phyloP scores from a whole-genome alignment of 1,140 invertebrate species.

The Camponotus vicinus region DNA sequence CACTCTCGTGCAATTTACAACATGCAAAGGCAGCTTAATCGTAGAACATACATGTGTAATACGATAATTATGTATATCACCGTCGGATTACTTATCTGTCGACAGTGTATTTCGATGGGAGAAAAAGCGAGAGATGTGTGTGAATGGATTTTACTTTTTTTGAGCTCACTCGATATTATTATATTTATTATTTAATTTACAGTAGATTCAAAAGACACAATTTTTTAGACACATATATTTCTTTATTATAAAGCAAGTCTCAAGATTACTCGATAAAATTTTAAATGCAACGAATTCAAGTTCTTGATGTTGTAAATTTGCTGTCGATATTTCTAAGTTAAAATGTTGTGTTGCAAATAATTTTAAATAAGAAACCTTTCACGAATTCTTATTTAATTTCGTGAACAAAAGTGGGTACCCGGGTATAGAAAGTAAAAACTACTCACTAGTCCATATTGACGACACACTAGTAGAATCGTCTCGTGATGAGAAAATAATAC shows the following conservation, averaged over 20 bases:
- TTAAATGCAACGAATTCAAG: constrained; percentile 2
- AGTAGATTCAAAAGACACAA: not conserved
- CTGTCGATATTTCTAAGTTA: not conserved
- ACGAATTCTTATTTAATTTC: not conserved
- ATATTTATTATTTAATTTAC: not conserved
- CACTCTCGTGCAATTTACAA: constrained; percentile 38
- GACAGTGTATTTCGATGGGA: not conserved
- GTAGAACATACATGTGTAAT: constrained; percentile 41
- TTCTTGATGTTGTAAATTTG: not conserved
- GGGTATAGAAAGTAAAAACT: constrained; percentile 10
- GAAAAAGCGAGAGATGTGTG: not conserved
- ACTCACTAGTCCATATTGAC: not conserved
- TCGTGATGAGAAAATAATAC: constrained; percentile 5
- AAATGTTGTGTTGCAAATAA: not conserved
- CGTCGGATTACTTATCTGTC: constrained; percentile 26
- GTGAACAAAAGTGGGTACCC: not conserved
- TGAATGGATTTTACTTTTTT: not conserved
- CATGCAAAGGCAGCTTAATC: constrained; percentile 55
- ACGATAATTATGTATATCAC: constrained; percentile 27
- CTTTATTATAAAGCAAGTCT: not conserved
- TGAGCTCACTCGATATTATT: not conserved
- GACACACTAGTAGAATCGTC: constrained; percentile 22
- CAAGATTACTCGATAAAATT: not conserved
- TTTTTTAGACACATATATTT: not conserved
- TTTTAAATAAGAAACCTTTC: not conserved